Percentiles rank a stretch among this genome's conserved stretches.
These are phyloP conservation scores for Triplophysa yarkandensis DNA, from an alignment of 2,797 vertebrate species.

Conservation along the genomic window DNA sequence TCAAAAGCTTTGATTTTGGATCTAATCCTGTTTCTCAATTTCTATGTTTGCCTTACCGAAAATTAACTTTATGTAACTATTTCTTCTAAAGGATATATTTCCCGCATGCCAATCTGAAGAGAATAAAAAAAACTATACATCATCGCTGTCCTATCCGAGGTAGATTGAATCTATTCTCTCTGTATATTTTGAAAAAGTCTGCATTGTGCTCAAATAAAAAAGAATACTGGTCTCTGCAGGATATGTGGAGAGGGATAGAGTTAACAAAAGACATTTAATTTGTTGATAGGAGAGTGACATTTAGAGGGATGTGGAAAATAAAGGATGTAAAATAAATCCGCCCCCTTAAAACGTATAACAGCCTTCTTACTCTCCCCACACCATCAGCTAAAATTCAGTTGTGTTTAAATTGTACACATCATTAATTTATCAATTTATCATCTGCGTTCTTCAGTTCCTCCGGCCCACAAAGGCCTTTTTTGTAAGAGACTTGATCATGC, in stretches of 20 bases:
- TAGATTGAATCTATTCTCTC: neutral
- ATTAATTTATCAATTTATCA: conserved; percentile 22
- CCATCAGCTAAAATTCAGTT: neutral
- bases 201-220: conserved; percentile 25
- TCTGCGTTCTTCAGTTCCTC: conserved; percentile 24
- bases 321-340: conserved; percentile 17
- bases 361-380: conserved; percentile 3
- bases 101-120: neutral
- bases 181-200: conserved; percentile 23
- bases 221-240: conserved; percentile 38
- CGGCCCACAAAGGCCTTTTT: conserved; percentile 6
- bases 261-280: conserved; percentile 45
- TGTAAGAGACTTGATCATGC: conserved; percentile 30
- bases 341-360: conserved; percentile 25
- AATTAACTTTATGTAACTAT: neutral
- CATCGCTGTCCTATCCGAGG: neutral
- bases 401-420: conserved; percentile 14
- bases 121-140: neutral
- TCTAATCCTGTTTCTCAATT: neutral
- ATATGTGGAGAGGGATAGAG: conserved; percentile 20
- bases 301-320: conserved; percentile 6
- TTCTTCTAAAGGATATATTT: neutral
- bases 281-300: conserved; percentile 33
- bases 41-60: neutral
- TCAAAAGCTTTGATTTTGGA: no score